Percentiles rank a stretch among this genome's conserved stretches.
phyloP scores from a whole-genome alignment of 1,140 invertebrate species.

The Dendrolimus punctatus region DNA sequence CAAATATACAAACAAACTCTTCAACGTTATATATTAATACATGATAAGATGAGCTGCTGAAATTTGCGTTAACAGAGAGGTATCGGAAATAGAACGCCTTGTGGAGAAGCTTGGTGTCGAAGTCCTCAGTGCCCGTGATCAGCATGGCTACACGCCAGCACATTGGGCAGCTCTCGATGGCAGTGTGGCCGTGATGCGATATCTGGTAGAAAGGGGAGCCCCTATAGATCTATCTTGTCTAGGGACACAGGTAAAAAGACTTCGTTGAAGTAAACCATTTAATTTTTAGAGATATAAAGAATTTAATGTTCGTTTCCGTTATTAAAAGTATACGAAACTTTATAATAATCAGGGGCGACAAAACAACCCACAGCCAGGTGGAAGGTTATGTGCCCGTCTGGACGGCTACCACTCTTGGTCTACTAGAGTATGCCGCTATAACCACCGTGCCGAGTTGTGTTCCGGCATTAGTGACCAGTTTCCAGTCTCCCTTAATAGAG shows the following conservation, averaged over 20 bases:
- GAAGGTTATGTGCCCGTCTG: no score
- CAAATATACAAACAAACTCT: no score
- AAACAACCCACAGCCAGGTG: no score
- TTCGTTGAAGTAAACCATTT: background rate
- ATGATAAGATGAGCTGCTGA: no score
- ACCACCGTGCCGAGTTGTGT: no score
- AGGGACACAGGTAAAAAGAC: constrained; percentile 74
- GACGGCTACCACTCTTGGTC: no score
- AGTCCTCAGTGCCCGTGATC: constrained; percentile 83
- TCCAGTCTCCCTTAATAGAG: no score
- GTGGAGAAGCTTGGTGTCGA: constrained; percentile 84
- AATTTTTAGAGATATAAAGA: background rate
- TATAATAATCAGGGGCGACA: no score
- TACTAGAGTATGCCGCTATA: no score
- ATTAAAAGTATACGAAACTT: no score
- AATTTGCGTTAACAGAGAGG: constrained; percentile 70
- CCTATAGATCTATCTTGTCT: constrained; percentile 89
- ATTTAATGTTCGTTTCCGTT: background rate
- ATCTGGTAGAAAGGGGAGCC: constrained; percentile 85
- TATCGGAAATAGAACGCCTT: constrained; percentile 82
- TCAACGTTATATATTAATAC: no score
- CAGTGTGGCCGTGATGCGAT: constrained; percentile 86
- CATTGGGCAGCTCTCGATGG: constrained; percentile 94
- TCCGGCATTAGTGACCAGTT: no score
- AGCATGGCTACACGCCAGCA: constrained; percentile 93